These are phyloP conservation scores for Polyommatus iphigenia DNA, from an alignment of 2,888 invertebrate species.

Conservation along the genomic window DNA sequence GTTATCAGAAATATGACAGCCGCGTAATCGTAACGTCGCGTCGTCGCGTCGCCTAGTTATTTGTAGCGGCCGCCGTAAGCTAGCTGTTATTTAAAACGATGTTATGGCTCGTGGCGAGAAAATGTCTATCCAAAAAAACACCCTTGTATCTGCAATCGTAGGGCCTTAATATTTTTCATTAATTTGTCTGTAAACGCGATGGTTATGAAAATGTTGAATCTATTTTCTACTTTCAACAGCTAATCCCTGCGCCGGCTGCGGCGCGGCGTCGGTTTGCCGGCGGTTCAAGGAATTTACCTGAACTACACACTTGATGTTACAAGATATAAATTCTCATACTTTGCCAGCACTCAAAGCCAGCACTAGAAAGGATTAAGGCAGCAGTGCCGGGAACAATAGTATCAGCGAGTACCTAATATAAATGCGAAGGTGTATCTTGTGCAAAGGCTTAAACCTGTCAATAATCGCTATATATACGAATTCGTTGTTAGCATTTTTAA, in stretches of 20 bases:
- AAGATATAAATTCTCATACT: neutral
- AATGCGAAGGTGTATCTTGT: too few species aligned
- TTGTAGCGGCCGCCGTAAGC: too few species aligned
- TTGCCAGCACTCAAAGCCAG: neutral
- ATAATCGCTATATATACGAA: too few species aligned
- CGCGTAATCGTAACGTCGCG: too few species aligned
- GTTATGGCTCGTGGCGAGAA: too few species aligned
- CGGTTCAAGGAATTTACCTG: neutral
- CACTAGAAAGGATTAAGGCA: neutral
- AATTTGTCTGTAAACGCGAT: neutral
- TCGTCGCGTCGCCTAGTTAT: too few species aligned
- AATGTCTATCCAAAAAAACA: too few species aligned
- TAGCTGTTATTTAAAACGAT: too few species aligned
- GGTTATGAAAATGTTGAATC: neutral
- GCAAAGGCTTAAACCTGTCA: too few species aligned
- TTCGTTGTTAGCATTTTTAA: too few species aligned
- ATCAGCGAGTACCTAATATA: neutral
- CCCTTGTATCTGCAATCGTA: too few species aligned
- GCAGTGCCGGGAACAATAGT: neutral
- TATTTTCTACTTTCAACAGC: neutral
- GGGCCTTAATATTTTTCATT: neutral
- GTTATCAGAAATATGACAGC: too few species aligned
- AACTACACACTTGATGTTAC: neutral
- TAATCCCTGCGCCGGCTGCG: neutral
- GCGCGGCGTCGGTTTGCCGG: neutral